phyloP scores from a whole-genome alignment of 2,113 vertebrate species.

The Alethe diademata region DNA sequence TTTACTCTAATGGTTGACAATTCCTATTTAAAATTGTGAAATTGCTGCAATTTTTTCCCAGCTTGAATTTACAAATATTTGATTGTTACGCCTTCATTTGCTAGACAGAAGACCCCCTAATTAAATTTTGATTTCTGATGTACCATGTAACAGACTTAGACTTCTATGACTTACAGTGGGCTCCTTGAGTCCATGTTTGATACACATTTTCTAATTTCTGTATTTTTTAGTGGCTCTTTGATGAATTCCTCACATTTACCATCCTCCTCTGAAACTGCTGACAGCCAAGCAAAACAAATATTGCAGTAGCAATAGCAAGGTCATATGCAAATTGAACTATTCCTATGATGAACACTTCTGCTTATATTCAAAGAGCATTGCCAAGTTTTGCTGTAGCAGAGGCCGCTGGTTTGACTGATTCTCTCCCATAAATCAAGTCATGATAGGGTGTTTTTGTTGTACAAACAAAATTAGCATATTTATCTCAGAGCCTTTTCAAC shows the following conservation, averaged over 20 bases:
- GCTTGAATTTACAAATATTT: neutral
- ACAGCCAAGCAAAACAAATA: neutral
- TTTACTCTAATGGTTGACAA: neutral
- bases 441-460: neutral
- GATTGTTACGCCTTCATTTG: neutral
- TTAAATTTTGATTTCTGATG: neutral
- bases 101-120: neutral
- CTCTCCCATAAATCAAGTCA: neutral
- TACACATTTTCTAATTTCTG: neutral
- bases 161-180: neutral
- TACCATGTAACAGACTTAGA: neutral
- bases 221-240: neutral
- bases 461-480: neutral
- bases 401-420: neutral
- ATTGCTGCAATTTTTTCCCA: neutral
- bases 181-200: neutral
- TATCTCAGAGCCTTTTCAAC: neutral
- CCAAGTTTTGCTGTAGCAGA: neutral
- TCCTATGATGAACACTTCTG: neutral
- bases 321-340: constrained; percentile 11
- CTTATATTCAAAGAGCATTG: neutral
- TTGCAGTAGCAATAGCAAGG: neutral
- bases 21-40: neutral
- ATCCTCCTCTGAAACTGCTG: neutral
- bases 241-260: neutral